phyloP scores from a whole-genome alignment of 2,797 vertebrate genomes.

The Syncerus caffer region DNA sequence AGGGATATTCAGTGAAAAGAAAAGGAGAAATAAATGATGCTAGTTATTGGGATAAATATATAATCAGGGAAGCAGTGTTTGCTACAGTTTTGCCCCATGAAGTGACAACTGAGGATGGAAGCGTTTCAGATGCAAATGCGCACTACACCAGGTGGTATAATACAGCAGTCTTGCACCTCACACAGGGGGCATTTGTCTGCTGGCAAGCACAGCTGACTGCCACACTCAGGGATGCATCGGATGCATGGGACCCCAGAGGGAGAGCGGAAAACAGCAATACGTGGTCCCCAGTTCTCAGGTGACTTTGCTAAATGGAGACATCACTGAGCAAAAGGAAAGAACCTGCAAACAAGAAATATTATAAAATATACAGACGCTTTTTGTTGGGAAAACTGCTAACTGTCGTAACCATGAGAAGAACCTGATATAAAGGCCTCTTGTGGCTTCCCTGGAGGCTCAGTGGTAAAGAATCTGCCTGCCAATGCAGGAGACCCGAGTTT shows the following conservation, averaged over 20 bases:
- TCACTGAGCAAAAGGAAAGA: neutral
- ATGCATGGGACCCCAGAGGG: neutral
- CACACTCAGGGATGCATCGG: neutral
- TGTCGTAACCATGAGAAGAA: neutral
- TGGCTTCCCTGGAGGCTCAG: neutral
- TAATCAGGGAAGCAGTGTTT: neutral
- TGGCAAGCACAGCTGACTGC: neutral
- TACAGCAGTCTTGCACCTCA: neutral
- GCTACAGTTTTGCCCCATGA: neutral
- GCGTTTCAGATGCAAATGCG: neutral
- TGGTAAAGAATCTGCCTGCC: neutral
- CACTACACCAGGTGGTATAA: neutral
- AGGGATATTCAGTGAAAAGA: neutral
- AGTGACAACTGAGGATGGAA: neutral
- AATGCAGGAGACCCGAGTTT: neutral
- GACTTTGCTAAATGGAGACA: neutral
- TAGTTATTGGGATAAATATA: neutral
- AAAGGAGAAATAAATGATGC: neutral
- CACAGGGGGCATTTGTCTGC: neutral
- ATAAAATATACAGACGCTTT: neutral
- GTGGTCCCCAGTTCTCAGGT: neutral
- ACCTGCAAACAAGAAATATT: neutral
- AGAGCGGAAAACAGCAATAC: neutral
- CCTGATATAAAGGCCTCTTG: neutral
- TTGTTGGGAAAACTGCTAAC: neutral